Base-by-base conservation (phyloP, 1,140 invertebrate species). In the Colletes gigas region DNA sequence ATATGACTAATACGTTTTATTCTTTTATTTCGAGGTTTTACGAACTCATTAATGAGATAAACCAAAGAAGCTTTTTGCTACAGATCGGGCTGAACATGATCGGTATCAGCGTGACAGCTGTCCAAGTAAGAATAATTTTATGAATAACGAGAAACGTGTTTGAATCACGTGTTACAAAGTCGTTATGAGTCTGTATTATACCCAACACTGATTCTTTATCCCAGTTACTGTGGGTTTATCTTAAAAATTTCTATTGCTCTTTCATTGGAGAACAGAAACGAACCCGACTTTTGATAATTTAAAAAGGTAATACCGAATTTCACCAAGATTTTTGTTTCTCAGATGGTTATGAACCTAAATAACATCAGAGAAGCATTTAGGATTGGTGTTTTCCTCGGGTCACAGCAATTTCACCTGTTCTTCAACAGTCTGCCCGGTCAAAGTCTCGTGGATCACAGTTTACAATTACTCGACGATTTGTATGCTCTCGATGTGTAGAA, bases 271-370 rank as follows among this genome's bases (percentile, higher is more conserved):
- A 47, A 17, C 21, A 41, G 15, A 9, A 47, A 9, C 8, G 44
- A 44, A 9, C 44, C 0, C 5, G 5, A 44, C 8, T 44, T 44
- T 7, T 3, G 19, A 5, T 44, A n/a, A n/a, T n/a, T n/a, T 12
- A 30, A 12, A 3, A 0, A 15, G n/a, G 12, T 8, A 17, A n/a
- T n/a, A 12, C 47, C 8, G 7, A 8, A n/a, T 3, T 12, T 44
- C 62, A 21, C 52, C 9, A n/a, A 39, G 0, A 50, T 30, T 12
- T 17, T 30, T 50, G 10, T 73, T 21, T 21, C 39, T 60, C 15
- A 72, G 72, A 39, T 30, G 0, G 30, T 55, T 10, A 54, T 75
- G 30, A 39, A 75, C 15, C 12, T 75, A 10, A 19, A 75, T 47
- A 17, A 14, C 41, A 59, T 47, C 0, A 30, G 52, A 14, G 60